Conservation (phyloP, 2,888 invertebrate genomes). For the Drosophila monieri region DNA sequence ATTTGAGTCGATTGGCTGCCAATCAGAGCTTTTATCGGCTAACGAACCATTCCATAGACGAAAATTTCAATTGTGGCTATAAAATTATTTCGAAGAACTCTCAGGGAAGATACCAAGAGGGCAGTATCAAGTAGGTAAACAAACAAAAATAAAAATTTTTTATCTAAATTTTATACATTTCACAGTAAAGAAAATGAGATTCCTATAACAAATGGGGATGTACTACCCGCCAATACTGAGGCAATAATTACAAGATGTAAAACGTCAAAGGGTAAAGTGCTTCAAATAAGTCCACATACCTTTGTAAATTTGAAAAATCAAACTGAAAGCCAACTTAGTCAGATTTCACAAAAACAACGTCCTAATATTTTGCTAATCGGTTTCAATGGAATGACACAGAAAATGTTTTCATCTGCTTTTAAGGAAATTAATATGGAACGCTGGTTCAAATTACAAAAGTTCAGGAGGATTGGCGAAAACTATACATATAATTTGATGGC, state of each 20-base stretch:
- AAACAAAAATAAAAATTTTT: neutral
- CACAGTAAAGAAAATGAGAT: neutral
- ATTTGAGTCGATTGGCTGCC: neutral
- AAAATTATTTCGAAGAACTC: neutral
- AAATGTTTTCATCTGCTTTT: slow-evolving; percentile 86
- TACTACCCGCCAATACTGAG: neutral
- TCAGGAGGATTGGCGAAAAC: slow-evolving; percentile 91
- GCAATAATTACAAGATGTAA: neutral
- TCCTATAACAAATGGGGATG: neutral
- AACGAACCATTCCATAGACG: neutral
- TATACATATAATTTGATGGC: slow-evolving; percentile 95
- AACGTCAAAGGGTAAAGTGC: neutral
- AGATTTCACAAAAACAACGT: neutral
- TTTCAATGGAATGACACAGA: slow-evolving; percentile 92
- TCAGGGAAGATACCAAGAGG: neutral
- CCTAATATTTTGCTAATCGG: slow-evolving; percentile 87
- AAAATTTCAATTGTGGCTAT: neutral
- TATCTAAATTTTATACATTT: neutral
- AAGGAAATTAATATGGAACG: slow-evolving; percentile 85
- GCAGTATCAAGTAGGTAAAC: neutral
- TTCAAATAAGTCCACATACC: neutral
- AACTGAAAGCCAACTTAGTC: too few species aligned
- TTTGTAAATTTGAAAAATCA: neutral
- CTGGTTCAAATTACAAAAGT: slow-evolving; percentile 89
- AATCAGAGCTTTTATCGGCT: neutral